Percentiles rank a stretch among this genome's conserved stretches.
phyloP scores from a whole-genome alignment of 2,888 invertebrate genomes.

The Athalia circularis region DNA sequence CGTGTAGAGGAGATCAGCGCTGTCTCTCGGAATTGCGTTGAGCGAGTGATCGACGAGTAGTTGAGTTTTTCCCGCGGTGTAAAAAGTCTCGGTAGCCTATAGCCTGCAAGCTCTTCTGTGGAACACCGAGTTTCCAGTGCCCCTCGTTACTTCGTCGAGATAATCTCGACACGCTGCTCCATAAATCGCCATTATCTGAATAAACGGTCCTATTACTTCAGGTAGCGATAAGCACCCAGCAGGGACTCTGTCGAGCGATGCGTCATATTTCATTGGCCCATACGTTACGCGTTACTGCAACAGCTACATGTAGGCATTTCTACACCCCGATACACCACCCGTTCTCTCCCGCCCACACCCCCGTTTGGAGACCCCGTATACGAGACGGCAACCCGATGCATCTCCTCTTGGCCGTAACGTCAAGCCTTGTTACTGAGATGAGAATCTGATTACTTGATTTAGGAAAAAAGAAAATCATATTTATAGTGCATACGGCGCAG shows the following conservation, averaged over 20 bases:
- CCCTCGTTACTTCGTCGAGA: conserved; percentile 40
- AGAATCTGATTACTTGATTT: not conserved
- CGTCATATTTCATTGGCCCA: conserved; percentile 39
- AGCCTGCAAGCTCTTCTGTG: not conserved
- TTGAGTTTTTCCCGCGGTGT: conserved; percentile 31
- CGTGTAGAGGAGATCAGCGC: not conserved
- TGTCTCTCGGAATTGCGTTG: conserved; percentile 30
- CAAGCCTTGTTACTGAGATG: not conserved
- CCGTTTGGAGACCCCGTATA: not conserved
- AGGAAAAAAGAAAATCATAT: not conserved
- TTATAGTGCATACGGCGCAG: not conserved
- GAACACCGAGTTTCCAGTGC: conserved; percentile 22
- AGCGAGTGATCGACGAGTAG: conserved; percentile 42
- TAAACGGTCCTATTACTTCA: conserved; percentile 44
- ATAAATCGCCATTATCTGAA: conserved; percentile 46
- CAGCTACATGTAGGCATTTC: conserved; percentile 27
- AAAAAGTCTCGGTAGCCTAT: conserved; percentile 37
- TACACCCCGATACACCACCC: too few species aligned
- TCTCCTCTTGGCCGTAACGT: conserved; percentile 13
- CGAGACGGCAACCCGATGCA: conserved; percentile 12
- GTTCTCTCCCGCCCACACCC: not conserved
- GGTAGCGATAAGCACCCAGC: conserved; percentile 41
- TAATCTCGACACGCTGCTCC: conserved; percentile 44
- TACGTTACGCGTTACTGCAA: conserved; percentile 23
- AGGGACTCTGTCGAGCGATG: conserved; percentile 44